Conservation (phyloP, 2,888 invertebrate species). For the Dicyrtoma fusca region DNA sequence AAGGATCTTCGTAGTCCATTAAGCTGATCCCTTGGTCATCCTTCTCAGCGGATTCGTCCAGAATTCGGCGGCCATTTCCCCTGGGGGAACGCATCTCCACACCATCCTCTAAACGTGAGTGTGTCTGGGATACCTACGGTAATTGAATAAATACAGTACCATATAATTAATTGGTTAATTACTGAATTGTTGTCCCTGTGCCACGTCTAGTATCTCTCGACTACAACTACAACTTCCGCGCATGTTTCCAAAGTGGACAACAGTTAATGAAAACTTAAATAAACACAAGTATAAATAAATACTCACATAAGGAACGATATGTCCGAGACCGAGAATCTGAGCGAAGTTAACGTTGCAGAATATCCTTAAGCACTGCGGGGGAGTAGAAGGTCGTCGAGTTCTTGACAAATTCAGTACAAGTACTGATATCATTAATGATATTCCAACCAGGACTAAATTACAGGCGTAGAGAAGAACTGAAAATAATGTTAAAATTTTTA, state of each 20-base stretch:
- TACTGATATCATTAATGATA: constrained; percentile 65
- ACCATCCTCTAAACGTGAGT: constrained; percentile 53
- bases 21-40: constrained; percentile 48
- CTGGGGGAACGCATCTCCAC: constrained; percentile 53
- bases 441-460: constrained; percentile 62
- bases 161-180: no score
- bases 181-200: no score
- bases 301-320: constrained; percentile 57
- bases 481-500: no score
- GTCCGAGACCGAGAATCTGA: constrained; percentile 56
- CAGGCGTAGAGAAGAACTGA: constrained; percentile 66
- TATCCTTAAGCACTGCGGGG: constrained; percentile 60
- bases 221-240: no score
- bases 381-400: constrained; percentile 61
- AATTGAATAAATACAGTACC: neutral
- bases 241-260: no score
- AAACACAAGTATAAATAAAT: neutral
- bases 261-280: no score
- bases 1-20: constrained; percentile 42
- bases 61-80: constrained; percentile 40
- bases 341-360: constrained; percentile 57
- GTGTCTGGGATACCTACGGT: constrained; percentile 53
- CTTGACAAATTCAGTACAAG: constrained; percentile 65
- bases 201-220: no score
- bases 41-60: constrained; percentile 42